Evolutionary conservation across 2,113 vertebrate species (phyloP).

Genomic region (Oenanthe oenanthe): DNA sequence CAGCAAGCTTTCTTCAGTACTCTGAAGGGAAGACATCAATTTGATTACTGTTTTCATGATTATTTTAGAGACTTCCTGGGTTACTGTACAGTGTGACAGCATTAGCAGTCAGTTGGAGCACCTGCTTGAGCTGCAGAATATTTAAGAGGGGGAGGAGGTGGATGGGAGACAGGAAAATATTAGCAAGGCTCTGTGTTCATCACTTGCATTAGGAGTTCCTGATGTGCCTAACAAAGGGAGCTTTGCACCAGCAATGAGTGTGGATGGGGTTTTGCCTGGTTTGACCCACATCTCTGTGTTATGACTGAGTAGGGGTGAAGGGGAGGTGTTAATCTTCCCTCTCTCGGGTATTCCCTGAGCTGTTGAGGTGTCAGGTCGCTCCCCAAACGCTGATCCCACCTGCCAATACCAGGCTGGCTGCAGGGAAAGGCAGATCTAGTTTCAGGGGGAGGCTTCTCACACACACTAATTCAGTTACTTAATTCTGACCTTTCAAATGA

Average conservation of each 20-base stretch:
- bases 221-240: neutral
- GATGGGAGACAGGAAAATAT: neutral
- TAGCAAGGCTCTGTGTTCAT: neutral
- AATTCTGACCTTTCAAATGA: slow-evolving; percentile 53
- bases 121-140: neutral
- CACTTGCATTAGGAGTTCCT: neutral
- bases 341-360: neutral
- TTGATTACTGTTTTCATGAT: slow-evolving; percentile 24
- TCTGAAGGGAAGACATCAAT: neutral
- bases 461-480: neutral
- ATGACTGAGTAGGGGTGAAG: neutral
- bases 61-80: slow-evolving; percentile 26
- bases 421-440: slow-evolving; percentile 37
- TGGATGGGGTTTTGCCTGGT: neutral
- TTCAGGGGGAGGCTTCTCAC: slow-evolving; percentile 23
- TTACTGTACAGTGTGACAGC: neutral
- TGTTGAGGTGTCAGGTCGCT: slow-evolving; percentile 3
- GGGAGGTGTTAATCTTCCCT: neutral
- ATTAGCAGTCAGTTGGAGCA: neutral
- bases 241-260: neutral
- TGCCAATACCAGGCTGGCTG: neutral
- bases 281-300: neutral
- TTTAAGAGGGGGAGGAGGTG: slow-evolving; percentile 10
- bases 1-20: slow-evolving; percentile 6
- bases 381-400: slow-evolving; percentile 31